phyloP scores from a whole-genome alignment of 1,140 invertebrate genomes.

The Aphaenogaster ashmeadi region DNA sequence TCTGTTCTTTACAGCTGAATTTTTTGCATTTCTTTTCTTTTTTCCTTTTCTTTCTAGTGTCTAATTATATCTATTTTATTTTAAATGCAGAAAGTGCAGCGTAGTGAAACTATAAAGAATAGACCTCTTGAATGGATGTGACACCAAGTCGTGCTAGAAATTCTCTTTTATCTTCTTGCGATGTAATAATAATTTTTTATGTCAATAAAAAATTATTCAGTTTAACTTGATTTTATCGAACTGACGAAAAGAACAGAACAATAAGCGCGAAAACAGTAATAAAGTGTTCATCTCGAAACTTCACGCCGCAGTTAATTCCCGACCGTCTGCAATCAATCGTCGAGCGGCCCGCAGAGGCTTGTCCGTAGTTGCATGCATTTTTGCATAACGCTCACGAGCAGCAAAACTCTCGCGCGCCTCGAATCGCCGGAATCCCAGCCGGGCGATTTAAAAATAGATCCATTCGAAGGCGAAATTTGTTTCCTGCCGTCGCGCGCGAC shows the following conservation, averaged over 20 bases:
- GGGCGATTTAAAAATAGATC: slow-evolving; percentile 53
- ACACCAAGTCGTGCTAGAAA: neutral
- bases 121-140: neutral
- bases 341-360: neutral
- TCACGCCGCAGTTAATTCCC: neutral
- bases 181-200: neutral
- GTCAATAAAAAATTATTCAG: neutral
- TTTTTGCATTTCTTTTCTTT: too few species aligned
- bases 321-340: slow-evolving; percentile 37
- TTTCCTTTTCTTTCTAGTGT: too few species aligned
- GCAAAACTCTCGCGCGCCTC: slow-evolving; percentile 22
- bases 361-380: slow-evolving; percentile 16
- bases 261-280: neutral
- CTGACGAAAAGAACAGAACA: neutral
- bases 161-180: neutral
- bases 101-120: too few species aligned
- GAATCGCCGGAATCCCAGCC: slow-evolving; percentile 6
- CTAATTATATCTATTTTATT: too few species aligned
- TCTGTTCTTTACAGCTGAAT: too few species aligned
- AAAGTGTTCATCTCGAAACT: neutral
- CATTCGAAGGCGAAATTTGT: slow-evolving; percentile 58
- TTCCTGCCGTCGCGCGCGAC: slow-evolving; percentile 52
- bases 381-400: slow-evolving; percentile 13
- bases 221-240: neutral
- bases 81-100: too few species aligned